These are phyloP conservation scores for Ranitomeya imitator DNA, from an alignment of 2,113 vertebrate genomes.

Conservation along the genomic window DNA sequence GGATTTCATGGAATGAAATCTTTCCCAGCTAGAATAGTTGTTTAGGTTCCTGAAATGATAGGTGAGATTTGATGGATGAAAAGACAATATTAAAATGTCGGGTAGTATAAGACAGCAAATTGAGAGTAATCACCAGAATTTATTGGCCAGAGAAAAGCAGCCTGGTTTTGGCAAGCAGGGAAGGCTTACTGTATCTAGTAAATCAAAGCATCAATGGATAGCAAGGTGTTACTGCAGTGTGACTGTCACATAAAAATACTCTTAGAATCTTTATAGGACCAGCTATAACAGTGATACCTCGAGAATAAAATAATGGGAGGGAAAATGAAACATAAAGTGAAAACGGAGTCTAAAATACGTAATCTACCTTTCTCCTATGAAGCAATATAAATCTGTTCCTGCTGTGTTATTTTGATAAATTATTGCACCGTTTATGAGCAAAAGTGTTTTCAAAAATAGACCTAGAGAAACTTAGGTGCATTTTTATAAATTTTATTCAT, in stretches of 20 bases:
- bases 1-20: slow-evolving; percentile 64
- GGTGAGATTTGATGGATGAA: slow-evolving; percentile 67
- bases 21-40: slow-evolving; percentile 61
- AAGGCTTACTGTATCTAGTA: slow-evolving; percentile 59
- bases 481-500: neutral
- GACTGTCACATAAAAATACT: slow-evolving; percentile 63
- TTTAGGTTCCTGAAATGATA: slow-evolving; percentile 59
- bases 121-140: slow-evolving; percentile 69
- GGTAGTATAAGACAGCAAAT: slow-evolving; percentile 67
- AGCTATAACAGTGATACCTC: slow-evolving; percentile 53
- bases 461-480: neutral
- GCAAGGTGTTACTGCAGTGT: slow-evolving; percentile 58
- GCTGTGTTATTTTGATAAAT: neutral
- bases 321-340: slow-evolving; percentile 54
- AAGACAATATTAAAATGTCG: slow-evolving; percentile 68
- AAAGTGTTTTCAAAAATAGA: neutral
- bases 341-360: slow-evolving; percentile 21
- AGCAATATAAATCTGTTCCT: slow-evolving; percentile 28
- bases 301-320: slow-evolving; percentile 59
- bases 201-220: slow-evolving; percentile 65
- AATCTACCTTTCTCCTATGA: slow-evolving; percentile 13
- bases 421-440: neutral
- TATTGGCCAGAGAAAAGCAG: slow-evolving; percentile 65
- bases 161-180: slow-evolving; percentile 65
- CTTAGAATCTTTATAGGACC: slow-evolving; percentile 60